Base-by-base conservation (phyloP, 2,113 vertebrate genomes). In the Oreotrochilus melanogaster region DNA sequence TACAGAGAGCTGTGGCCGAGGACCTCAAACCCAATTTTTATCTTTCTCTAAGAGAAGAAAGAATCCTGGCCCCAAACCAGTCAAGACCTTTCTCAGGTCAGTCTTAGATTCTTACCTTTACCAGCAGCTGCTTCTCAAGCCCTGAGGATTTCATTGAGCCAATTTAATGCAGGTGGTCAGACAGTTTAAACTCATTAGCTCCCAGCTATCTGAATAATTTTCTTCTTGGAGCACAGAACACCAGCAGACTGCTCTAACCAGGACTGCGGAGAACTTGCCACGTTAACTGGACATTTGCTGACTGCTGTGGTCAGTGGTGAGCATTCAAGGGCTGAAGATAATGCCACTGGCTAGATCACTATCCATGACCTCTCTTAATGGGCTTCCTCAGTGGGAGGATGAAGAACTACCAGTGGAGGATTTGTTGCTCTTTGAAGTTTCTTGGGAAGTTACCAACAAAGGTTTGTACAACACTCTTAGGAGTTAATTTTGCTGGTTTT, bases 361-460 rank as follows among this genome's bases (percentile, higher is more conserved):
- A 21, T 99, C 99, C 45, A 98, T 99, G 96, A 98, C 98, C 11
- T 99, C 99, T 61, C 97, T 99, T 60, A 98, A 98, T 0, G 98
- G 99, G 11, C 98, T 99, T 67, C 98, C 98, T 4, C 97, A 97
- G 71, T 99, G 98, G 98, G 99, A 99, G 31, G 98, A 98, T 6
- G 98, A 99, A 31, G 98, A 98, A 21, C 97, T 99, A 48, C 99
- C 98, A 0, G 97, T 99, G 89, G 98, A 99, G 42, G 98, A 99
- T 58, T 93, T 99, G 79, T 94, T 99, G 88, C 98, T 99, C 33
- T 99, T 99, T 31, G 99, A 99, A 97, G 97, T 99, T 24, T 96
- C 99, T 56, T 99, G 99, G 99, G 99, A 99, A 95, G 99, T 99
- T 81, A 98, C 99, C 72, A 99, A 99, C 97, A 99, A 99, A 99